Percentiles rank a stretch among this genome's conserved stretches.
phyloP scores from a whole-genome alignment of 2,888 invertebrate species.

The Chrysopilus asiliformis region DNA sequence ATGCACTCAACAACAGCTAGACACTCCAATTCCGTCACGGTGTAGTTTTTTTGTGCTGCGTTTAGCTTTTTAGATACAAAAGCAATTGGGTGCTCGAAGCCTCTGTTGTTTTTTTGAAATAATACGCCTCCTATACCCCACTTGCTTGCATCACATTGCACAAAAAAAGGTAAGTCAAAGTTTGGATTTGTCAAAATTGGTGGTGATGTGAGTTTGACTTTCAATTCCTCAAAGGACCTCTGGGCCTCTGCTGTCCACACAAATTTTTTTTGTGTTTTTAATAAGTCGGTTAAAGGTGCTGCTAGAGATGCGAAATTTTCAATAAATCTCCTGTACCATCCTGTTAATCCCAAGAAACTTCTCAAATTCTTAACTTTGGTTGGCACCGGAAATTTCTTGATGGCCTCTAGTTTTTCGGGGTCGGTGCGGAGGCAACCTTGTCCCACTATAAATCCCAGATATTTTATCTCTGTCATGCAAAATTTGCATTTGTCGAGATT shows the following conservation, averaged over 20 bases:
- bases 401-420: constrained; percentile 4
- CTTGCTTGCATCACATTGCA: constrained; percentile 6
- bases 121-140: constrained; percentile 2
- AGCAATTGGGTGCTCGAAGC: too few species aligned
- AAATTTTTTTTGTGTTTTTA: constrained; percentile 2
- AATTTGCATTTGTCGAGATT: too few species aligned
- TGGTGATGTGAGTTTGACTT: constrained; percentile 2
- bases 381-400: constrained; percentile 1
- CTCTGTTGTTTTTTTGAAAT: too few species aligned
- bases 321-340: constrained; percentile 8
- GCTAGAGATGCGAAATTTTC: constrained; percentile 1
- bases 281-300: neutral
- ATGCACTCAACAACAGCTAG: too few species aligned
- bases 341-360: constrained; percentile 6
- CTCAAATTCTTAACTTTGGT: constrained; percentile 1
- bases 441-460: too few species aligned
- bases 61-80: too few species aligned
- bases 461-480: too few species aligned
- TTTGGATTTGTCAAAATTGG: constrained; percentile 4
- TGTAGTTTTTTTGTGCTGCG: too few species aligned
- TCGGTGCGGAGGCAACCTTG: constrained; percentile 1
- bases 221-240: neutral
- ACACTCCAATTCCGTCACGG: constrained; percentile 17
- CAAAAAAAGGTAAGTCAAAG: constrained; percentile 1
- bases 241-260: constrained; percentile 2